Base-by-base conservation (phyloP, 2,888 invertebrate genomes). In the Anaspis maculata region DNA sequence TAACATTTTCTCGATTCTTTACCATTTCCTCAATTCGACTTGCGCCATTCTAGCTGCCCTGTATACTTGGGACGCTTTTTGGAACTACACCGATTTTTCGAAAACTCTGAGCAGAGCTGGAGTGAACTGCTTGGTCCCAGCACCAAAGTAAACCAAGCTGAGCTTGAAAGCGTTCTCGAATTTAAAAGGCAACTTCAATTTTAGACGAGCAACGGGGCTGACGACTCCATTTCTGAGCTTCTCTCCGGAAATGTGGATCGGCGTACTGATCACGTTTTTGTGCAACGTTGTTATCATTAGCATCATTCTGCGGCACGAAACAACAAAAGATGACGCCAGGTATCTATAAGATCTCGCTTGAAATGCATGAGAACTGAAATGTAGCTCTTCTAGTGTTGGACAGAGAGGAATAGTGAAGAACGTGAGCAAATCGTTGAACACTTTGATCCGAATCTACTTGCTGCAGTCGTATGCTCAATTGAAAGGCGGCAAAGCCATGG, bases 61-160 rank as follows among this genome's bases (percentile, higher is more conserved):
- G 1, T 75, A 78, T 52, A 71, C 73, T 7, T 77, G 79, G 79
- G 73, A 71, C n/a, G n/a, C n/a, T n/a, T n/a, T n/a, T n/a, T n/a
- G n/a, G n/a, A n/a, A n/a, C n/a, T n/a, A n/a, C n/a, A n/a, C n/a
- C n/a, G n/a, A n/a, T n/a, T n/a, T n/a, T n/a, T n/a, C n/a, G n/a
- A n/a, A n/a, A n/a, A n/a, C n/a, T n/a, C n/a, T n/a, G n/a, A n/a
- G n/a, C n/a, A n/a, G n/a, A n/a, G n/a, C n/a, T n/a, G n/a, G n/a
- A n/a, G n/a, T n/a, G n/a, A n/a, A n/a, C n/a, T n/a, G n/a, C n/a
- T n/a, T n/a, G n/a, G n/a, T n/a, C n/a, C 49, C 71, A 72, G 34
- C 73, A 72, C 42, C 79, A 73, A 7, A 7, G 25, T 9, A 9
- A 25, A 25, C 5, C 11, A 25, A 7, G 5, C 10, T 11, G 5